Evolutionary conservation across 2,888 invertebrate genomes (phyloP), one percentile per base, ranked within the genome.

Genomic region (Chesias legatella): DNA sequence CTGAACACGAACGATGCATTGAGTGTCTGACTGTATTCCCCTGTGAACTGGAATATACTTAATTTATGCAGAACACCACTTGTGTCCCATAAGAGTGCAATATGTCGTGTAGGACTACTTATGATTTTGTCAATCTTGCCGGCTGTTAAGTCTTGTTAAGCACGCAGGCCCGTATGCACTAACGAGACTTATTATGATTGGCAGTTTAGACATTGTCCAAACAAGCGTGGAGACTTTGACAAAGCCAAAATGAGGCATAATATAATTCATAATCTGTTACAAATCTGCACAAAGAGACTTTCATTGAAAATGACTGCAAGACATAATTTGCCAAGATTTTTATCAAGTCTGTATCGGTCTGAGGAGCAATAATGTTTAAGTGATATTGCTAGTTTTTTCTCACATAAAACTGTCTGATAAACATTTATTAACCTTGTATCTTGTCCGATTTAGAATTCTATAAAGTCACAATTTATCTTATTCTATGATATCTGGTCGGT

Each of bases 181-280:
- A 57, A 53, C 45, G 41, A 72, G 67, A 60, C 58, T 72, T 65
- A 79, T 78, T 79, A 72, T 77, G 79, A 79, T 71, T 66, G 77
- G 77, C 80, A 73, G 71, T 42, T 59, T 56, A 63, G 66, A 70
- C 66, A 60, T 52, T 51, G 55, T 40, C 55, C 64, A 67, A 66
- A 66, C 64, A 56, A 53, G 51, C 26, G 21, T 32, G 25, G 27
- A 29, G 38, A 26, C 26, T 28, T 33, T 29, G 38, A 32, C 41
- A 25, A 10, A 11, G 10, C 7, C 28, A 27, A 33, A 30, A 32
- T 36, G 29, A 36, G 29, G 27, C 17, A 9, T 17, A 17, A 5
- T 17, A 17, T 17, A 17, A 17, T 17, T 17, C 13, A 17, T 17
- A 3, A 17, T 3, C 5, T 17, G 5, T 17, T 17, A 17, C 5